Evolutionary conservation across 2,888 invertebrate genomes (phyloP), one percentile per base, ranked within the genome.

Genomic region (Ectemnius continuus): DNA sequence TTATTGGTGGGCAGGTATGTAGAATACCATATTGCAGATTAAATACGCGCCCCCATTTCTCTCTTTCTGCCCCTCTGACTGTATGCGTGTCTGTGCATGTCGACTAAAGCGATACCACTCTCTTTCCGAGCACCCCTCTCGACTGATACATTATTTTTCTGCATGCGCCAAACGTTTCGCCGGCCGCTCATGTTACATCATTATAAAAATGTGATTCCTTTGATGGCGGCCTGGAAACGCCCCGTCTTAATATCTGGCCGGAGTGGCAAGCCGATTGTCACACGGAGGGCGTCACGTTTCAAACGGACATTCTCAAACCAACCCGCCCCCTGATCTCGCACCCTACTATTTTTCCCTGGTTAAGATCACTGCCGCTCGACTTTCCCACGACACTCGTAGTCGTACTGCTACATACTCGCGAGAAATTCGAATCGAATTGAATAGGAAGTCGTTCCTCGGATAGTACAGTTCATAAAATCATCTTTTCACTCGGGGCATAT

Each of bases 21-120:
- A 71, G 76, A 79, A 82, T 83, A 75, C 76, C 73, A 67, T 76
- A 74, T 73, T 72, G 76, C 65, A 71, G 71, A 81, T 81, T 80
- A 81, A 81, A 81, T 77, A 72, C 71, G 67, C 23, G 46, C 73
- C 14, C 45, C 18, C 48, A 52, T 36, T 36, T 11, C 36, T 36
- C 36, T 36, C 36, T 36, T 36, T 11, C 36, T 8, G 36, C 6
- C 59, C 14, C 60, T 18, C 58, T 23, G 70, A 23, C 2, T 11
- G 5, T 11, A 8, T 36, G 11, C 6, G 36, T 11, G 36, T 11
- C 3, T 36, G 36, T 8, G 11, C 36, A 36, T 36, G 36, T 36
- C 8, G 11, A 36, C 78, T 80, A 75, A 80, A 80, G 61, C 70
- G 70, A 52, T 70, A 48, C 60, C 67, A 74, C 70, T 46, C 62